A percentile compares a stretch with the other conserved stretches of the same genome.
Evolutionary conservation across 2,113 vertebrate genomes (phyloP).

Genomic region (Callipepla californica): DNA sequence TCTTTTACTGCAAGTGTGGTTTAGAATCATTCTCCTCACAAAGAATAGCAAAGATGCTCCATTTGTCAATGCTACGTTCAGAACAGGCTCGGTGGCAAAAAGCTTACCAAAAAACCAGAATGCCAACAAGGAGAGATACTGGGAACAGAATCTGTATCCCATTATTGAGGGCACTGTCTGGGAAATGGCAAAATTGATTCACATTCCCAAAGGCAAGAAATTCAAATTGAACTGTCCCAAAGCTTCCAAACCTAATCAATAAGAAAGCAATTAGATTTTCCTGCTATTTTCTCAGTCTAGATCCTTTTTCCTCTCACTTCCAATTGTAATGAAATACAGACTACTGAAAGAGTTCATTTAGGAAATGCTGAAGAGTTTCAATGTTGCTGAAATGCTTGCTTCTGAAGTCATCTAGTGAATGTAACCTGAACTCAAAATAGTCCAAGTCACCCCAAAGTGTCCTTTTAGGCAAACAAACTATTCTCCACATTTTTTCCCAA

Average conservation of each 20-base stretch:
- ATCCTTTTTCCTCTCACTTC: background rate
- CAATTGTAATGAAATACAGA: background rate
- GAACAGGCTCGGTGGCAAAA: background rate
- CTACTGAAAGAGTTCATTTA: background rate
- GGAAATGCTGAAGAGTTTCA: background rate
- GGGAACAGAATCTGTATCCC: background rate
- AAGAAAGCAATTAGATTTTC: background rate
- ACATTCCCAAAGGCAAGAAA: background rate
- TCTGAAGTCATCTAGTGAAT: constrained; percentile 10
- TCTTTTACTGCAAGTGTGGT: background rate
- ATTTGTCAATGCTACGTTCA: background rate
- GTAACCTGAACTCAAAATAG: constrained; percentile 52
- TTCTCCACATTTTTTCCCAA: constrained; percentile 18
- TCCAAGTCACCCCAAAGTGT: background rate
- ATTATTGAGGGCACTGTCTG: background rate
- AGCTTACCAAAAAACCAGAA: background rate
- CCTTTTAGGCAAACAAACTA: constrained; percentile 29
- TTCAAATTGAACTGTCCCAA: background rate
- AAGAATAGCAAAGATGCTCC: background rate
- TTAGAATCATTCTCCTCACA: background rate
- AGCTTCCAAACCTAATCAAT: background rate
- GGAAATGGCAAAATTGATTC: background rate
- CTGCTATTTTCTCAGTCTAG: background rate
- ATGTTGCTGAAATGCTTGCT: background rate
- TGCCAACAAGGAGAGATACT: background rate